phyloP scores from a whole-genome alignment of 2,888 invertebrate genomes.

The Drosophila cracens region DNA sequence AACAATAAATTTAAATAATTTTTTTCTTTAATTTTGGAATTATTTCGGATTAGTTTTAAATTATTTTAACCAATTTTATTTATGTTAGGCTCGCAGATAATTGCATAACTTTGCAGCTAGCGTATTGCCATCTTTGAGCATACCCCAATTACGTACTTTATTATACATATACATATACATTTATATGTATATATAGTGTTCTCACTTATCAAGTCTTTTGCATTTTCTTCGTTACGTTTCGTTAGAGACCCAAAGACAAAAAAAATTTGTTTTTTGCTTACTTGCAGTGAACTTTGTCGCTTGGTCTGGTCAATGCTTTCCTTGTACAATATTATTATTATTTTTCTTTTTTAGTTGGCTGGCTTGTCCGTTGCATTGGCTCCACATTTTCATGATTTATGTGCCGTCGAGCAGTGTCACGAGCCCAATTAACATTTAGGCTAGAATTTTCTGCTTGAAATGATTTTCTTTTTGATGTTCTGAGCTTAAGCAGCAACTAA shows the following conservation, averaged over 20 bases:
- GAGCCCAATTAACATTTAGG: conserved; percentile 77
- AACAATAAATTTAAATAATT: background rate
- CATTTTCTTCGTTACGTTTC: conserved; percentile 70
- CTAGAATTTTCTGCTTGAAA: conserved; percentile 56
- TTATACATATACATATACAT: background rate
- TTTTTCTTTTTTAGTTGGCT: conserved; percentile 27
- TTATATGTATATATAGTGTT: conserved; percentile 8
- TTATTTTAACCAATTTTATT: background rate
- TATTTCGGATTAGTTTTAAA: background rate
- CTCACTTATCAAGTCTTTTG: conserved; percentile 64
- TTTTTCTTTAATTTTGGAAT: background rate
- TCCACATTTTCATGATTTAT: conserved; percentile 72
- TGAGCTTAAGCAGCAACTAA: conserved; percentile 42
- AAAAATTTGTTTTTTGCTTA: conserved; percentile 7
- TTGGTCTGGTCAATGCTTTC: conserved; percentile 35
- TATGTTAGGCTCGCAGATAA: background rate
- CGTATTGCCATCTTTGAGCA: conserved; percentile 18
- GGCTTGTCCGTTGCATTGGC: conserved; percentile 53
- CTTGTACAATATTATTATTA: conserved; percentile 19
- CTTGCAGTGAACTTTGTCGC: conserved; percentile 25
- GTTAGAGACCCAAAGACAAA: conserved; percentile 47
- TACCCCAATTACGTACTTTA: conserved; percentile 22
- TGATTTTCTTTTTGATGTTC: conserved; percentile 41
- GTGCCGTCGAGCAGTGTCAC: conserved; percentile 69
- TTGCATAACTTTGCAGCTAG: background rate